phyloP scores from a whole-genome alignment of 2,113 vertebrate genomes.

The Thunnus maccoyii region DNA sequence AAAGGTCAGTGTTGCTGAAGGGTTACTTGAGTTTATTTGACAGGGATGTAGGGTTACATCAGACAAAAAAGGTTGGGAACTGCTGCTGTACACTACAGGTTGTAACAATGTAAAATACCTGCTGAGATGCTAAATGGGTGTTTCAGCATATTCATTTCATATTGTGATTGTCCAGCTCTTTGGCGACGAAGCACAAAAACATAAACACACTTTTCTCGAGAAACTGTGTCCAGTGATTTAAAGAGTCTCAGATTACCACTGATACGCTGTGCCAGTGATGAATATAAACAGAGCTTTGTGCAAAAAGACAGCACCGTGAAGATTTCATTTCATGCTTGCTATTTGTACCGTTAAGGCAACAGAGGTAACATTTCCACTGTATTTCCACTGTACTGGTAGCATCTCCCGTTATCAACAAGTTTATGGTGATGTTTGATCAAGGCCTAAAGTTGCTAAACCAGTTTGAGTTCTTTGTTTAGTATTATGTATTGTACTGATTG shows the following conservation, averaged over 20 bases:
- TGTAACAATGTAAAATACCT: not conserved
- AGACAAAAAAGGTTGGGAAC: not conserved
- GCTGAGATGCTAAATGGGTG: not conserved
- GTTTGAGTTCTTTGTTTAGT: constrained; percentile 24
- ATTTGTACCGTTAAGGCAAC: constrained; percentile 51
- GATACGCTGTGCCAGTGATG: not conserved
- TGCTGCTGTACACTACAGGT: not conserved
- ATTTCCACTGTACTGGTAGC: constrained; percentile 14
- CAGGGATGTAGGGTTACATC: not conserved
- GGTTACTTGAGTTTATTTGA: not conserved
- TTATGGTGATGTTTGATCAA: not conserved
- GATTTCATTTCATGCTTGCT: constrained; percentile 9
- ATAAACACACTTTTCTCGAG: not conserved
- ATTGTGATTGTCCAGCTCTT: constrained; percentile 15
- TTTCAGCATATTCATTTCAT: not conserved
- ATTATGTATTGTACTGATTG: not conserved
- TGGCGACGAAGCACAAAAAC: constrained; percentile 12
- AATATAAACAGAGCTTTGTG: not conserved
- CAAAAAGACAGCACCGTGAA: not conserved
- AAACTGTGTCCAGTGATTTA: not conserved
- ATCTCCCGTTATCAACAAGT: constrained; percentile 24
- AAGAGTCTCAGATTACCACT: not conserved
- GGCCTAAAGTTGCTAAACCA: constrained; percentile 18
- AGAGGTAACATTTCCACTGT: constrained; percentile 19
- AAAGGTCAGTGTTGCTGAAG: not conserved